Percentiles rank a stretch among this genome's conserved stretches.
Conservation (phyloP, 1,140 invertebrate species). For the Neomicropteryx cornuta region DNA sequence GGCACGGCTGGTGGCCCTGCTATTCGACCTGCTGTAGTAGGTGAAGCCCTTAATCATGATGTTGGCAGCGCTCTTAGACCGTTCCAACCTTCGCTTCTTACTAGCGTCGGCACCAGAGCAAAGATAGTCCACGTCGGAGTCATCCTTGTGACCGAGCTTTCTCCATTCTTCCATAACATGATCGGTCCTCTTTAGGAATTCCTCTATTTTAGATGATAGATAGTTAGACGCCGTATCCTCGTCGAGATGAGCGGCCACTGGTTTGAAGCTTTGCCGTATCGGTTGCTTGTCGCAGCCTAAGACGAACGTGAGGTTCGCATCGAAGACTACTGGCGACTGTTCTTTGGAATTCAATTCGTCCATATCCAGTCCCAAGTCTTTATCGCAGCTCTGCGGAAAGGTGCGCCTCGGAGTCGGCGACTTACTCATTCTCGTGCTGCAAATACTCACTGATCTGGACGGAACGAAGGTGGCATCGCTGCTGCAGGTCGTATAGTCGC, state of each 20-base stretch:
- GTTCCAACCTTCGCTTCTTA: conserved; percentile 37
- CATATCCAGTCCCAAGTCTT: conserved; percentile 30
- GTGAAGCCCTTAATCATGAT: conserved; percentile 71
- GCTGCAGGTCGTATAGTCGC: conserved; percentile 36
- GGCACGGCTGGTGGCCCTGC: conserved; percentile 36
- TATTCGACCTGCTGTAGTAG: conserved; percentile 48
- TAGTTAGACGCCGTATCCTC: conserved; percentile 62
- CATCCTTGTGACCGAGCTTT: conserved; percentile 46
- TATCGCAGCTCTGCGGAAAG: conserved; percentile 49
- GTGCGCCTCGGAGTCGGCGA: conserved; percentile 45
- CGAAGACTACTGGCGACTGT: conserved; percentile 65
- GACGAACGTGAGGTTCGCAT: conserved; percentile 68
- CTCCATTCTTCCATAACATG: conserved; percentile 79
- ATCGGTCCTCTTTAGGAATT: conserved; percentile 70
- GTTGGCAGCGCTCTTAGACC: conserved; percentile 63
- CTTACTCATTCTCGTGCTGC: conserved; percentile 27
- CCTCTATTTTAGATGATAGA: conserved; percentile 61
- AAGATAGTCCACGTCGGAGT: conserved; percentile 32
- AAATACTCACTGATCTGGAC: conserved; percentile 31
- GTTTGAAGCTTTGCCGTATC: conserved; percentile 52
- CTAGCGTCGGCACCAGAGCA: too few relatives aligned
- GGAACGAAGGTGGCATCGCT: conserved; percentile 31
- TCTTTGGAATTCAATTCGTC: conserved; percentile 49
- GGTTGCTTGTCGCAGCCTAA: conserved; percentile 57
- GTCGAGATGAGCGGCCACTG: conserved; percentile 61